Conservation (phyloP, 2,888 invertebrate genomes). For the Eupithecia centaureata region DNA sequence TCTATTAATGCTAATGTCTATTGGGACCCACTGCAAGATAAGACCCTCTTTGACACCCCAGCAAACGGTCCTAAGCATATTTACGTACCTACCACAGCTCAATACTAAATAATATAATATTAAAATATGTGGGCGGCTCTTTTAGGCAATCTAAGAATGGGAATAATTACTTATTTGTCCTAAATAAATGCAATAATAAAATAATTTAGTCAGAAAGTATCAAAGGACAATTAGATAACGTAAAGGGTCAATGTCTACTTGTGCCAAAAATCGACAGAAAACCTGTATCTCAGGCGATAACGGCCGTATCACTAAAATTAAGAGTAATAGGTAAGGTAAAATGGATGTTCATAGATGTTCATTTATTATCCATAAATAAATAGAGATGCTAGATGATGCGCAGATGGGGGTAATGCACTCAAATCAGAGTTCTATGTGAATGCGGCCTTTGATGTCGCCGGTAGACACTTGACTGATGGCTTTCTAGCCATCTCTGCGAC, state of each 20-base stretch:
- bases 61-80: neutral
- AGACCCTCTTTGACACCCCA: neutral
- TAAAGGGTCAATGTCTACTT: no score
- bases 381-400: neutral
- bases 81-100: no score
- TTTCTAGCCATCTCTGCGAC: conserved; percentile 76
- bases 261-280: no score
- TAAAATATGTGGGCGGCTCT: no score
- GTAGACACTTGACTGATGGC: conserved; percentile 76
- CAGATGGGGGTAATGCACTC: conserved; percentile 4
- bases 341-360: neutral
- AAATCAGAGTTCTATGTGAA: conserved; percentile 14
- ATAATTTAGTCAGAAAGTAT: no score
- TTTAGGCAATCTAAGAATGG: no score
- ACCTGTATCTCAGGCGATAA: no score
- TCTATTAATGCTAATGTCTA: no score
- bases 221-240: no score
- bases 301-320: neutral
- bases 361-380: neutral
- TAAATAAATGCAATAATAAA: no score
- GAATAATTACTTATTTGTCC: no score
- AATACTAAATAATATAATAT: no score
- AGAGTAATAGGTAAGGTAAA: neutral
- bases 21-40: neutral
- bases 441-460: conserved; percentile 71